These are phyloP conservation scores for Oryctes rhinoceros DNA, from an alignment of 1,140 invertebrate genomes.

Conservation along the genomic window DNA sequence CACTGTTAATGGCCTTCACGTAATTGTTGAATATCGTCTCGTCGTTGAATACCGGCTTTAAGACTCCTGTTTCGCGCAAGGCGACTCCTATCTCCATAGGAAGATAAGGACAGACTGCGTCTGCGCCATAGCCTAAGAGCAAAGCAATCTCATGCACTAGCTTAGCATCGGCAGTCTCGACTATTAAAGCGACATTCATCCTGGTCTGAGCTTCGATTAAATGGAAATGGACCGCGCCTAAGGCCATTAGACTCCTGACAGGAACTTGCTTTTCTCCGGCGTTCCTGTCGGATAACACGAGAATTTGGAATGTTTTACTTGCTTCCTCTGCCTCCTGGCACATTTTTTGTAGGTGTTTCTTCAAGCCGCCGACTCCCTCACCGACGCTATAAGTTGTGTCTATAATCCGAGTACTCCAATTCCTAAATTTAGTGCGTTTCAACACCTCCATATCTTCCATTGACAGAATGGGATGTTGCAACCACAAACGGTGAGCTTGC, in stretches of 20 bases:
- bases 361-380: constrained; percentile 76
- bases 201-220: constrained; percentile 93
- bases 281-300: constrained; percentile 85
- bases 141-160: constrained; percentile 98
- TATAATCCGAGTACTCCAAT: constrained; percentile 91
- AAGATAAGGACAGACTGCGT: constrained; percentile 96
- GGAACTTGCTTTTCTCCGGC: constrained; percentile 77
- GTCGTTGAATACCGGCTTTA: constrained; percentile 80
- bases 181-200: constrained; percentile 93
- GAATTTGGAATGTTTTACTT: constrained; percentile 84
- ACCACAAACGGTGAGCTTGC: constrained; percentile 87
- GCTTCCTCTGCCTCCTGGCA: constrained; percentile 84
- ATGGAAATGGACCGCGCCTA: constrained; percentile 95
- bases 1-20: constrained; percentile 63
- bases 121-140: constrained; percentile 94
- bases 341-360: constrained; percentile 80
- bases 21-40: constrained; percentile 81
- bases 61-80: constrained; percentile 81
- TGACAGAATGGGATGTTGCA: constrained; percentile 94
- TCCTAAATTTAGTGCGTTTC: constrained; percentile 81
- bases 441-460: constrained; percentile 88
- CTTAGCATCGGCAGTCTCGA: constrained; percentile 93
- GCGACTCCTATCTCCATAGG: constrained; percentile 90
- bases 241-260: constrained; percentile 83
- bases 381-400: constrained; percentile 86